Evolutionary conservation across 2,888 invertebrate species (phyloP).

Genomic region (Spodoptera exigua): DNA sequence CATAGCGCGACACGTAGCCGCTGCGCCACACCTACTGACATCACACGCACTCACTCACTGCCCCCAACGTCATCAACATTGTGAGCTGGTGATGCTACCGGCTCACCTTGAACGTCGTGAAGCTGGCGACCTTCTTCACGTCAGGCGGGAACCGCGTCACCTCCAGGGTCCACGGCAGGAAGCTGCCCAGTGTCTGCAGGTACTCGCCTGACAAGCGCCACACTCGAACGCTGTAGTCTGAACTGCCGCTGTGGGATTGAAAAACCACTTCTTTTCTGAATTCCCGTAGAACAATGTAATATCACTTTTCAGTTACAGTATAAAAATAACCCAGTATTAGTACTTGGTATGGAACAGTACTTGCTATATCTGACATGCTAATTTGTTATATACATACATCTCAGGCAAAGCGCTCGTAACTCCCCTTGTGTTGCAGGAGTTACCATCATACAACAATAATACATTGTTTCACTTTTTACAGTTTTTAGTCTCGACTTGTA

Average conservation of each 20-base stretch:
- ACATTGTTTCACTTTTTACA: too few species aligned
- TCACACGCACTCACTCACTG: conserved; percentile 63
- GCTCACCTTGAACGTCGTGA: conserved; percentile 92
- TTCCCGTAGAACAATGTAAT: too few species aligned
- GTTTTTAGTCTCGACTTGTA: too few species aligned
- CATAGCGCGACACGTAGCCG: conserved; percentile 85
- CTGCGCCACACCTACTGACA: conserved; percentile 80
- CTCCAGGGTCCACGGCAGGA: conserved; percentile 89
- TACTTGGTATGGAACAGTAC: too few species aligned
- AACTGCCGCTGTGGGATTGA: conserved; percentile 87
- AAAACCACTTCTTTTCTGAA: neutral
- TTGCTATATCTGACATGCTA: too few species aligned
- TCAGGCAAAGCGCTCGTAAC: too few species aligned
- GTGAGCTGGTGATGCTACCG: neutral
- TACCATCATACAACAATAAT: too few species aligned
- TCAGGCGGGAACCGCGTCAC: conserved; percentile 92
- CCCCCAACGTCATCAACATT: conserved; percentile 59
- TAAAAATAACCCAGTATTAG: too few species aligned
- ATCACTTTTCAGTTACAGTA: too few species aligned
- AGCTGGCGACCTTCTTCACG: conserved; percentile 92
- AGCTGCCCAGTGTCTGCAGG: conserved; percentile 93
- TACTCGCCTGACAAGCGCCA: conserved; percentile 93
- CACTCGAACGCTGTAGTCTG: conserved; percentile 92
- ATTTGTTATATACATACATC: too few species aligned
- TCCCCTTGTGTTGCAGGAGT: too few species aligned